phyloP scores from a whole-genome alignment of 1,140 invertebrate genomes.

The Phthorimaea operculella region DNA sequence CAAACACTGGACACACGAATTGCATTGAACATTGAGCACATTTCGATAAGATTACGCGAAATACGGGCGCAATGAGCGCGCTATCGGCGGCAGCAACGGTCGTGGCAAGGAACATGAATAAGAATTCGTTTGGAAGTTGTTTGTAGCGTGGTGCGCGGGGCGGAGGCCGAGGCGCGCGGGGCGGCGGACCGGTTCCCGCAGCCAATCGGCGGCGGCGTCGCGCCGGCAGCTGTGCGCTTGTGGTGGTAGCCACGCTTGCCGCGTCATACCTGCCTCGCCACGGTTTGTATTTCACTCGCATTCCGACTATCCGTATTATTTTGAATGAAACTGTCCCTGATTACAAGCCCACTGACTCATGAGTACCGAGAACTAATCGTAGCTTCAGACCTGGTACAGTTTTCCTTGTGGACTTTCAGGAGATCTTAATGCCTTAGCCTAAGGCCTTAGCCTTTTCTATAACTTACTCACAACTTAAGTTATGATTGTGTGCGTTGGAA shows the following conservation, averaged over 20 bases:
- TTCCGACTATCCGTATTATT: constrained; percentile 35
- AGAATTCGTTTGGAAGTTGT: constrained; percentile 56
- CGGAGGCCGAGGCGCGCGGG: constrained; percentile 27
- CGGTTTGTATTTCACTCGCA: constrained; percentile 33
- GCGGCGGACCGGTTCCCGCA: constrained; percentile 43
- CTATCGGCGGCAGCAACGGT: constrained; percentile 53
- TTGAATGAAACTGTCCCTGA: constrained; percentile 44
- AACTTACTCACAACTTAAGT: constrained; percentile 14
- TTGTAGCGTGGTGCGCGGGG: constrained; percentile 28
- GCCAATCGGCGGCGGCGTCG: constrained; percentile 49
- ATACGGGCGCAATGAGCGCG: constrained; percentile 39
- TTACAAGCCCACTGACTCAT: constrained; percentile 31
- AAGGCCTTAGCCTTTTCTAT: background rate
- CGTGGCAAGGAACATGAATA: constrained; percentile 58
- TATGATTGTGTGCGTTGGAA: constrained; percentile 13
- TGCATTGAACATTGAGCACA: constrained; percentile 42
- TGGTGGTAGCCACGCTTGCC: constrained; percentile 29
- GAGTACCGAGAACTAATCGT: constrained; percentile 19
- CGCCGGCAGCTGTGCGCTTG: constrained; percentile 48
- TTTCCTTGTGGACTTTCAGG: constrained; percentile 4
- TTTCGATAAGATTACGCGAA: constrained; percentile 66
- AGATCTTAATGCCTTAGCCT: background rate
- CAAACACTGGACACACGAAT: constrained; percentile 29
- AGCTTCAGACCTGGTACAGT: constrained; percentile 11
- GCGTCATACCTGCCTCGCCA: constrained; percentile 46